Evolutionary conservation across 2,797 vertebrate species (phyloP).

Genomic region (Acropternis orthonyx): DNA sequence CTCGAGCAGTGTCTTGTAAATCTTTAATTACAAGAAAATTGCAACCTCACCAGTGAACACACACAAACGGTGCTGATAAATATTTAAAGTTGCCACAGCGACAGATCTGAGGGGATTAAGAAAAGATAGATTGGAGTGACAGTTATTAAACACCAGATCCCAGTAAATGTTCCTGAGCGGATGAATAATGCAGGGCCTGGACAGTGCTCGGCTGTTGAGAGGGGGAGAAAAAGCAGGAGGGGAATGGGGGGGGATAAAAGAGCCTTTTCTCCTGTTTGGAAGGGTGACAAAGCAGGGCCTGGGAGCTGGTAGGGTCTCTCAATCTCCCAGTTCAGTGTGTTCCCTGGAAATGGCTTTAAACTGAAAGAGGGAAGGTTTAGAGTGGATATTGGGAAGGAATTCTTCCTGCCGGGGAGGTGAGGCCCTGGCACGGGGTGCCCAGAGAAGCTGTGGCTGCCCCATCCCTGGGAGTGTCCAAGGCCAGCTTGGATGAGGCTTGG

Average conservation of each 20-base stretch:
- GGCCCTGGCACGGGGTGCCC: neutral
- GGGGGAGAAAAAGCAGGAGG: neutral
- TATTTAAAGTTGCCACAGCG: slow-evolving; percentile 72
- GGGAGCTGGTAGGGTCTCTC: neutral
- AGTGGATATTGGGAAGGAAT: neutral
- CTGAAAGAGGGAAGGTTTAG: neutral
- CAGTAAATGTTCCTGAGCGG: slow-evolving; percentile 64
- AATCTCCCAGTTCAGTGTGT: neutral
- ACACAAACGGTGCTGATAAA: slow-evolving; percentile 66
- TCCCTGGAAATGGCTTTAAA: neutral
- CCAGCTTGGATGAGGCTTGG: neutral
- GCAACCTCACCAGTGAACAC: slow-evolving; percentile 55
- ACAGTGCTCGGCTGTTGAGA: slow-evolving; percentile 1
- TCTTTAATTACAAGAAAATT: slow-evolving; percentile 76
- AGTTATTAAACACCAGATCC: slow-evolving; percentile 77
- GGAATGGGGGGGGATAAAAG: fast-evolving
- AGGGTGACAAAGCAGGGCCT: too few relatives aligned
- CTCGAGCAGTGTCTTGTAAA: slow-evolving; percentile 69
- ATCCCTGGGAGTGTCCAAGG: neutral
- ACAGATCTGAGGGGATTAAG: slow-evolving; percentile 74
- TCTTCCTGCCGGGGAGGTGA: neutral
- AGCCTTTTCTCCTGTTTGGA: neutral
- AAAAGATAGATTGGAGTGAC: slow-evolving; percentile 71
- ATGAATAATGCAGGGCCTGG: slow-evolving; percentile 70
- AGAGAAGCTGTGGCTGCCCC: neutral